Evolutionary conservation across 1,140 invertebrate species (phyloP), one percentile per base, ranked within the genome.

Genomic region (Stegodyphus mimosarum): DNA sequence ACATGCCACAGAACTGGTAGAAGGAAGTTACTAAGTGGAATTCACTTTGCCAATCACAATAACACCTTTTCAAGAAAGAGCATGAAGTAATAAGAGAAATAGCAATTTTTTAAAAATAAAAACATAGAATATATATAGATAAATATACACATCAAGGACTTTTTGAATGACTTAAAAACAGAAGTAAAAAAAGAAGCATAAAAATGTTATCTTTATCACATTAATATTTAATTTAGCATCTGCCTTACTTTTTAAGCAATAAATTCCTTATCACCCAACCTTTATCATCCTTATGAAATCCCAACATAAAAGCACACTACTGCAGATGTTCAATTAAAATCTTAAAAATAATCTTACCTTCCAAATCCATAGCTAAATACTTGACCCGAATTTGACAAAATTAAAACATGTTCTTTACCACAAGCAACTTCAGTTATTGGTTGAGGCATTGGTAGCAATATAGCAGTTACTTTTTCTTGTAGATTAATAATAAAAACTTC

Each of bases 351-450:
- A 70, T 91, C 90, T 90, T 92, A 96, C 95, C 94, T 94, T 88
- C 95, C 95, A 88, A 92, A 92, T 69, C 96, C 96, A 93, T 94
- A 95, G 15, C 93, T 94, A 88, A 94, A 96, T 81, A 97, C 92
- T 87, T 92, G 92, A 1, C 96, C 95, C 88, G 91, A 91, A 85
- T 92, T 91, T 77, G 94, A 93, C 5, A 97, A 90, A 55, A 96
- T 85, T 13, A 97, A 88, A 18, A 92, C 93, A 90, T 97, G 96
- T 89, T 96, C 95, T 89, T 94, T 93, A 6, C 96, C 96, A 90
- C 94, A 94, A 73, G 91, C 91, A 66, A 96, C 89, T 78, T 78
- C 64, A 18, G 60, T 70, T 55, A 84, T 76, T 17, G 49, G 17
- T 6, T 52, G 1, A 18, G 13, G 53, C 5, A 74, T 50, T 15